phyloP scores from a whole-genome alignment of 92 coral and sea anemone genomes.

The Epizoanthus ramosus region DNA sequence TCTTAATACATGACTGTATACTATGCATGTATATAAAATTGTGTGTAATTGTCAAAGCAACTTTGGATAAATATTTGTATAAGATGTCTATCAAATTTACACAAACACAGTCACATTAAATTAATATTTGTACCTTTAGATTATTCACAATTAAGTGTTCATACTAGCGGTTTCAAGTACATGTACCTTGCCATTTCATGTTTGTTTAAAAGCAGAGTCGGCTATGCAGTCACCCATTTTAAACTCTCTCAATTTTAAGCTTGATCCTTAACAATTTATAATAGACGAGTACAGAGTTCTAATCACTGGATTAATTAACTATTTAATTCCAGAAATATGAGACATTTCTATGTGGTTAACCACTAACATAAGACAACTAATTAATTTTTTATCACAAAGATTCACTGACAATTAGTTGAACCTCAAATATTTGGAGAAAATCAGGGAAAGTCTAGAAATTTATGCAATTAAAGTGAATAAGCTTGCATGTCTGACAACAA shows the following conservation, averaged over 20 bases:
- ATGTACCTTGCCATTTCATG: too few relatives aligned
- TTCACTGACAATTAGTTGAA: neutral
- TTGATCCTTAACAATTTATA: neutral
- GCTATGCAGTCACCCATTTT: neutral
- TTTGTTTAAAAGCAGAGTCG: neutral
- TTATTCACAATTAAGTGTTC: too few relatives aligned
- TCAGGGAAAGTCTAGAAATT: neutral
- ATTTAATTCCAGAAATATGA: neutral
- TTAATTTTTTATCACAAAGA: conserved; percentile 13
- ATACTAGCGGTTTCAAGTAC: too few relatives aligned
- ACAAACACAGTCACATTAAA: too few relatives aligned
- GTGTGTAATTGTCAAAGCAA: too few relatives aligned
- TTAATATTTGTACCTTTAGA: too few relatives aligned
- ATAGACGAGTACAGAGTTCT: neutral
- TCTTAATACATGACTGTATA: too few relatives aligned
- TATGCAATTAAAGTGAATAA: too few relatives aligned
- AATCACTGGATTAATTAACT: neutral
- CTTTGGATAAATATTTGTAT: too few relatives aligned
- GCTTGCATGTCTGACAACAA: neutral
- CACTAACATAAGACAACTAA: neutral
- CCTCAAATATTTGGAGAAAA: neutral
- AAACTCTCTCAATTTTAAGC: neutral
- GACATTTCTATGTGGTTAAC: neutral
- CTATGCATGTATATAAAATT: too few relatives aligned
- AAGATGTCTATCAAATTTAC: too few relatives aligned